Conservation (phyloP, 23 tunicate genomes). For the Ciona savignyi region DNA sequence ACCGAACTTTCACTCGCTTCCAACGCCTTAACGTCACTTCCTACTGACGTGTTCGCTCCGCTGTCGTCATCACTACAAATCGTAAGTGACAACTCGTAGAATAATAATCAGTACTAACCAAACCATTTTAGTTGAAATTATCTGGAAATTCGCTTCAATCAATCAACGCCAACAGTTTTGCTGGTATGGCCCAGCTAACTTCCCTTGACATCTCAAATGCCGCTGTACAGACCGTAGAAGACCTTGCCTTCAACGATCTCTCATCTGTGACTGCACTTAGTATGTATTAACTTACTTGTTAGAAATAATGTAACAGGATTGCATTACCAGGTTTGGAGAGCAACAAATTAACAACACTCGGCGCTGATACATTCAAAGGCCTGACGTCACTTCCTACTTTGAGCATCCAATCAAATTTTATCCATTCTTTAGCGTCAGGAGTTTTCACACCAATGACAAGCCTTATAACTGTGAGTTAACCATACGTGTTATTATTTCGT, state of each 20-base stretch:
- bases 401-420: slow-evolving; percentile 39
- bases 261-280: slow-evolving; percentile 50
- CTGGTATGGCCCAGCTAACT: slow-evolving; percentile 34
- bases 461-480: slow-evolving; percentile 32
- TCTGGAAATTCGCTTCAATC: slow-evolving; percentile 28
- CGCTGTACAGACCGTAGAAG: slow-evolving; percentile 26
- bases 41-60: slow-evolving; percentile 40
- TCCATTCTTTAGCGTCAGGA: slow-evolving; percentile 50
- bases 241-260: slow-evolving; percentile 40
- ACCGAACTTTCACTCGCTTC: slow-evolving; percentile 23
- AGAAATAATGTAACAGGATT: neutral
- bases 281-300: slow-evolving; percentile 15
- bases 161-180: slow-evolving; percentile 19
- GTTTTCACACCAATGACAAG: slow-evolving; percentile 39
- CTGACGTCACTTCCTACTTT: slow-evolving; percentile 36
- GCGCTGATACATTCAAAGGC: slow-evolving; percentile 47
- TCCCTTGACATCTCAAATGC: slow-evolving; percentile 49
- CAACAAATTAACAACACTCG: slow-evolving; percentile 29
- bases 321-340: slow-evolving; percentile 63
- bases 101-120: too few relatives aligned
- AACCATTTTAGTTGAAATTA: slow-evolving; percentile 38
- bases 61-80: slow-evolving; percentile 17
- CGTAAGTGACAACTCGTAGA: neutral
- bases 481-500: neutral
- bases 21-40: slow-evolving; percentile 39